phyloP scores from a whole-genome alignment of 2,888 invertebrate species.

The Ectemnius lituratus region DNA sequence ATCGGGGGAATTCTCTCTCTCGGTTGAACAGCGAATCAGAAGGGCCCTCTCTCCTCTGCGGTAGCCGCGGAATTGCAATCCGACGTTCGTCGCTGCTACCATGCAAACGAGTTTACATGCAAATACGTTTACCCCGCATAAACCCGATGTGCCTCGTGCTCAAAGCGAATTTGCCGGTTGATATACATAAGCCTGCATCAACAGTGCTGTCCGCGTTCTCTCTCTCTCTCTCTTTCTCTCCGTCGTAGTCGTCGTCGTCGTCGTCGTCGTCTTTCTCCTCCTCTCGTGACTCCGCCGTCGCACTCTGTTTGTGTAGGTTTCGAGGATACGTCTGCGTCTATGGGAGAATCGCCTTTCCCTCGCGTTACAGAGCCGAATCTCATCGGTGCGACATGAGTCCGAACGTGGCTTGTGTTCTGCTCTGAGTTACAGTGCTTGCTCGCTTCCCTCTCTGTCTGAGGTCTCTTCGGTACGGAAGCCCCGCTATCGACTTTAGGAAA shows the following conservation, averaged over 20 bases:
- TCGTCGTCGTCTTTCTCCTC: background rate
- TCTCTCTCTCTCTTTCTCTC: background rate
- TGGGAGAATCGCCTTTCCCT: conserved; percentile 7
- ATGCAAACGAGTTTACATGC: conserved; percentile 62
- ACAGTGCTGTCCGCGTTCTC: conserved; percentile 9
- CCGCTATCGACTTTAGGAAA: conserved; percentile 41
- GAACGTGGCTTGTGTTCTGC: background rate
- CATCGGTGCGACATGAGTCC: conserved; percentile 2
- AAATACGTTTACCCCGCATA: conserved; percentile 58
- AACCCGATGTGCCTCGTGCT: conserved; percentile 48
- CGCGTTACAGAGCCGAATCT: background rate
- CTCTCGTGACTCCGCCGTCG: conserved; percentile 1
- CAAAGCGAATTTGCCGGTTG: conserved; percentile 11
- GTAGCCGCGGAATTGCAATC: conserved; percentile 54
- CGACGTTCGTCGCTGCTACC: conserved; percentile 42
- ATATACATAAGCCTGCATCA: conserved; percentile 20
- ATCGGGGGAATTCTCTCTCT: conserved; percentile 34
- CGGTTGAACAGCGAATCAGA: conserved; percentile 32
- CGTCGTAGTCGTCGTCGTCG: too few species aligned
- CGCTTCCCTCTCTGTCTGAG: background rate
- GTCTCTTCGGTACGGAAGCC: conserved; percentile 34
- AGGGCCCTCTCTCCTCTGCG: conserved; percentile 30
- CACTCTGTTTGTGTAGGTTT: conserved; percentile 9
- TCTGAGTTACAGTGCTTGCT: background rate
- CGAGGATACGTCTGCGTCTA: background rate